Evolutionary conservation across 2,797 vertebrate species (phyloP).

Genomic region (Enteromius argenteus): DNA sequence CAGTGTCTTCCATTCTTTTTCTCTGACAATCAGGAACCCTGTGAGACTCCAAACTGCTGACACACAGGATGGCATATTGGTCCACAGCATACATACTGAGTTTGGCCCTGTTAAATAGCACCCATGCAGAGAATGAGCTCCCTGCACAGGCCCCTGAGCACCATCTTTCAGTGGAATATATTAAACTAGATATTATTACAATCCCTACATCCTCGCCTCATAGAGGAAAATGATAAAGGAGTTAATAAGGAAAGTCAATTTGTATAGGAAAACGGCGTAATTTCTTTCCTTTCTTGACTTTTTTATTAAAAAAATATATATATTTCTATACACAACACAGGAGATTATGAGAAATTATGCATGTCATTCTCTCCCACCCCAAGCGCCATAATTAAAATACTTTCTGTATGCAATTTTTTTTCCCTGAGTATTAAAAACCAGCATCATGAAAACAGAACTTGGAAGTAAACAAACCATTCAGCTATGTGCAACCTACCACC

Average conservation of each 20-base stretch:
- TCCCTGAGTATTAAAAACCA: slow-evolving; percentile 33
- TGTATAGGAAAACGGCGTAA: slow-evolving; percentile 48
- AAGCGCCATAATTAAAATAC: slow-evolving; percentile 60
- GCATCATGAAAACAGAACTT: slow-evolving; percentile 30
- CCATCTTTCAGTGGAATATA: slow-evolving; percentile 45
- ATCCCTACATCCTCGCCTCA: slow-evolving; percentile 23
- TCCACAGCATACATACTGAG: slow-evolving; percentile 41
- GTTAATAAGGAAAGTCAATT: slow-evolving; percentile 49
- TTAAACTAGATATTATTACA: slow-evolving; percentile 46
- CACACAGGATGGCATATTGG: slow-evolving; percentile 40
- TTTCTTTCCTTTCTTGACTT: slow-evolving; percentile 34
- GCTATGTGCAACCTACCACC: slow-evolving; percentile 41
- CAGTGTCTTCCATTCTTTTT: slow-evolving; percentile 34
- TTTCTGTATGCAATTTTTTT: slow-evolving; percentile 41
- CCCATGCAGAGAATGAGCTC: slow-evolving; percentile 43
- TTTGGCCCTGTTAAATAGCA: slow-evolving; percentile 44
- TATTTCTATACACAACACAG: slow-evolving; percentile 45
- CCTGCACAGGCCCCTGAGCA: slow-evolving; percentile 32
- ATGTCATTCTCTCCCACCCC: slow-evolving; percentile 45
- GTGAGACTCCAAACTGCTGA: slow-evolving; percentile 56
- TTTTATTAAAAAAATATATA: slow-evolving; percentile 49
- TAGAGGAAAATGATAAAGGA: slow-evolving; percentile 42
- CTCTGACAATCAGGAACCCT: slow-evolving; percentile 52
- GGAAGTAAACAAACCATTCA: slow-evolving; percentile 47
- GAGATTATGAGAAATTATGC: slow-evolving; percentile 59